A percentile compares a stretch with the other conserved stretches of the same genome.
Conservation (phyloP, 2,113 vertebrate genomes). For the Marcusenius ussheri region DNA sequence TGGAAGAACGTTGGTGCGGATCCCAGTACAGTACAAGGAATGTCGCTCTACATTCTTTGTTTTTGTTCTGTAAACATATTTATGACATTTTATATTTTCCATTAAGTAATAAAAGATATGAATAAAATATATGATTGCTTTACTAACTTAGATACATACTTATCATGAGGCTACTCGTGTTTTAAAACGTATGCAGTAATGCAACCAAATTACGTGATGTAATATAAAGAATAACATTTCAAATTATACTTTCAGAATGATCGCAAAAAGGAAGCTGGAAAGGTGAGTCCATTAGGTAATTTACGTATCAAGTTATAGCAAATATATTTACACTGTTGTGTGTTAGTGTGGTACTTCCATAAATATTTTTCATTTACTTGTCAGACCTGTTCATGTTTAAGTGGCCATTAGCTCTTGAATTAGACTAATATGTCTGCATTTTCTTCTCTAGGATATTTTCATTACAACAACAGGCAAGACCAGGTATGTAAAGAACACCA, state of each 20-base stretch:
- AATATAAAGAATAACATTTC: no score
- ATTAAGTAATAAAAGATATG: neutral
- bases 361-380: neutral
- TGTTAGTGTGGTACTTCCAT: neutral
- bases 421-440: neutral
- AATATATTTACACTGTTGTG: neutral
- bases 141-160: neutral
- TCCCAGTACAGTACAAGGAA: neutral
- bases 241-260: conserved; percentile 64
- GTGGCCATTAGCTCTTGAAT: neutral
- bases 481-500: conserved; percentile 50
- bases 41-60: neutral
- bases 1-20: neutral
- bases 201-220: neutral
- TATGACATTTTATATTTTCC: no score
- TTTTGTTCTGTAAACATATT: neutral
- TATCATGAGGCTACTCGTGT: neutral
- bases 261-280: conserved; percentile 56
- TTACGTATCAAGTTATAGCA: neutral
- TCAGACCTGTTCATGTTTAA: neutral
- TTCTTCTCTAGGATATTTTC: conserved; percentile 47
- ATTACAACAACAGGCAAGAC: conserved; percentile 49
- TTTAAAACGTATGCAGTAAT: neutral
- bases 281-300: conserved; percentile 61
- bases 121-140: neutral